Base-by-base conservation (phyloP, 1,140 invertebrate genomes). In the Cotesia vestalis region DNA sequence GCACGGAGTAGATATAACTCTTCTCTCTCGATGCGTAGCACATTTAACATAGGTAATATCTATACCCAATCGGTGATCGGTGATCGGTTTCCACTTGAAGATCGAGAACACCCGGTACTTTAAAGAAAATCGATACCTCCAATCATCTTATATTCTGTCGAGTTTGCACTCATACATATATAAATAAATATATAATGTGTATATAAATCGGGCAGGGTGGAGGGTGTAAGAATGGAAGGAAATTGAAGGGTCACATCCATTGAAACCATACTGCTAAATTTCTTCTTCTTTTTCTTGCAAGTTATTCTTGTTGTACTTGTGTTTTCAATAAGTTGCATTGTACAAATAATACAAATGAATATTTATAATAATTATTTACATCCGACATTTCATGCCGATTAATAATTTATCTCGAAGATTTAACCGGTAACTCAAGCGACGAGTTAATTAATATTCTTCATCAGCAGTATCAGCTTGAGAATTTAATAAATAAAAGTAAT, bases 71-170 rank as follows among this genome's bases (percentile, higher is more conserved):
- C 17, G 63, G 63, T 34, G 14, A 46, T 64, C 46, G 11, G 11
- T 66, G 63, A 66, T 66, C 63, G 38, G 53, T 63, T 66, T 71
- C 69, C 61, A 38, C 63, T 66, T 40, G 53, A 52, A 66, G 53
- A 74, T 72, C 64, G 62, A 64, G 64, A 53, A 70, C 40, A 72
- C 38, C 72, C 77, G 76, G 77, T 77, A 83, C 80, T 83, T 83
- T 82, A 78, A 20, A 78, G 81, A 77, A 83, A 84, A 79, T 77
- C 78, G 79, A 83, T 81, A 77, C 78, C 73, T 76, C 64, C 80
- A 78, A 81, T 82, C 78, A 77, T 81, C 75, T 71, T 36, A 34
- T 46, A 46, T 46, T 9, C 36, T 62, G 53, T 57, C 2, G n/a
- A 57, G 6, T n/a, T 17, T n/a, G n/a, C 53, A 57, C 14, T n/a